Evolutionary conservation across 1,140 invertebrate genomes (phyloP), one percentile per base, ranked within the genome.

Genomic region (Atta colombica): DNA sequence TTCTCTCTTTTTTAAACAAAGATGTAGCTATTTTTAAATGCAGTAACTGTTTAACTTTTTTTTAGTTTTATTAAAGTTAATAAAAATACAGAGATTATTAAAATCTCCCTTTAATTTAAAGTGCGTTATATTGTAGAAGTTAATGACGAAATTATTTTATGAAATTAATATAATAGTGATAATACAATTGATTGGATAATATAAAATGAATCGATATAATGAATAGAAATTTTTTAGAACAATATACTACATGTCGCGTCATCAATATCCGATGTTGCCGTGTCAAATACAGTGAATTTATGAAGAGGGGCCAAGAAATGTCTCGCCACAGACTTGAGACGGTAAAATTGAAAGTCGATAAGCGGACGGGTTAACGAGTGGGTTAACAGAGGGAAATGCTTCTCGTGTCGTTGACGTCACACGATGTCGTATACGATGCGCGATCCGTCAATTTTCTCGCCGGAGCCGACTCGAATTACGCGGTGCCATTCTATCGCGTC

Each of bases 251-350:
- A 45, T 1, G 28, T 49, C 31, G 31, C 7, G 25, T 12, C 58
- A 45, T 53, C 25, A 31, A 55, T 16, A 55, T 45, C 78, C 78
- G 3, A 49, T n/a, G 45, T 71, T 49, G 28, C 28, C 14, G 28
- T 60, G 77, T 51, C 31, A 45, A 81, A 58, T 35, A 16, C 21
- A 51, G 58, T 18, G 45, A 75, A 61, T 84, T 75, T 51, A 87
- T 87, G 25, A 25, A 87, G 87, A 74, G 86, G 88, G 86, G 78
- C 85, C 91, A 90, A 82, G 80, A 84, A 87, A 87, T 66, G 85
- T 75, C 81, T 89, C 77, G 89, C 86, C 87, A 87, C 65, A 72
- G 86, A 91, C 81, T 86, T 63, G 80, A 91, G 91, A 91, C 89
- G 91, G 91, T 75, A 84, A 84, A 84, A 84, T 84, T 84, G 69